Percentiles rank a stretch among this genome's conserved stretches.
phyloP scores from a whole-genome alignment of 2,797 vertebrate genomes.

The Chelmon rostratus region DNA sequence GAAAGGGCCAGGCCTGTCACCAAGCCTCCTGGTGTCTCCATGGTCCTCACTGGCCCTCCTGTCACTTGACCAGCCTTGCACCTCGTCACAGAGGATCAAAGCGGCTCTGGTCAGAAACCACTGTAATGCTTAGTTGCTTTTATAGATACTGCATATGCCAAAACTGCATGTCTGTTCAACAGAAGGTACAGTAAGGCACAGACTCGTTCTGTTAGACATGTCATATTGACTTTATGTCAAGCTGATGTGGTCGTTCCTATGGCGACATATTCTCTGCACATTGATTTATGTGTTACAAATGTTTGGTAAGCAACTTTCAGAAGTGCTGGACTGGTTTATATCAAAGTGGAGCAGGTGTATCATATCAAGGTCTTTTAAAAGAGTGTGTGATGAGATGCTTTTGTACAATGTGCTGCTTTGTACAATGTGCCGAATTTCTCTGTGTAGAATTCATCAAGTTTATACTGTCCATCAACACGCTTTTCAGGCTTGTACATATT shows the following conservation, averaged over 20 bases:
- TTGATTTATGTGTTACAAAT: slow-evolving; percentile 73
- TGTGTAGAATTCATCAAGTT: not conserved
- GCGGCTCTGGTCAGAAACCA: slow-evolving; percentile 18
- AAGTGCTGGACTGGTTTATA: slow-evolving; percentile 71
- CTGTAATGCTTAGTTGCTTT: slow-evolving; percentile 11
- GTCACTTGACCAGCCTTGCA: slow-evolving; percentile 62
- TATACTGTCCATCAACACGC: too few relatives aligned
- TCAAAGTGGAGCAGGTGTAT: slow-evolving; percentile 65
- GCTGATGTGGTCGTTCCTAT: slow-evolving; percentile 69
- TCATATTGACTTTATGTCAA: slow-evolving; percentile 80
- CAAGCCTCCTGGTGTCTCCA: slow-evolving; percentile 70
- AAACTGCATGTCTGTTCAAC: slow-evolving; percentile 19
- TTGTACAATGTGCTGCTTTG: slow-evolving; percentile 24
- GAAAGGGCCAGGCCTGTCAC: slow-evolving; percentile 80
- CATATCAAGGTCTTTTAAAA: slow-evolving; percentile 57
- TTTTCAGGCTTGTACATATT: not conserved
- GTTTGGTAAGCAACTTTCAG: slow-evolving; percentile 81
- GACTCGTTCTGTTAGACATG: slow-evolving; percentile 57
- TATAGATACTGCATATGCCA: not conserved
- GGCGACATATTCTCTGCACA: slow-evolving; percentile 67
- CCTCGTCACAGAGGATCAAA: slow-evolving; percentile 37
- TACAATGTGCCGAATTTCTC: not conserved
- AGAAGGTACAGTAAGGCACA: slow-evolving; percentile 49
- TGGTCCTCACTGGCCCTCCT: slow-evolving; percentile 52
- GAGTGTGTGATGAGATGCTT: slow-evolving; percentile 21